Percentiles rank a stretch among this genome's conserved stretches.
Conservation (phyloP, 2,888 invertebrate species). For the Anticlea derivata region DNA sequence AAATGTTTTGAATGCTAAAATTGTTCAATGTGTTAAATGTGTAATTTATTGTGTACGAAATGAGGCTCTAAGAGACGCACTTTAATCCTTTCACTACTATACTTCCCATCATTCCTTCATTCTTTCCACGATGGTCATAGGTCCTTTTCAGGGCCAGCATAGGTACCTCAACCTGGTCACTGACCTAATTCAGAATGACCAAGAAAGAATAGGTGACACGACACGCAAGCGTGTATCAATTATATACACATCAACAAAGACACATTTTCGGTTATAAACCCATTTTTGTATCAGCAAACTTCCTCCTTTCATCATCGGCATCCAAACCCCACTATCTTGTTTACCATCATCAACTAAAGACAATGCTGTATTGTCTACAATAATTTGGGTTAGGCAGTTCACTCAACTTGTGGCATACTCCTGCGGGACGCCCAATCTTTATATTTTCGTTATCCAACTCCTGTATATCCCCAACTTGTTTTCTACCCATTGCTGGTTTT, state of each 20-base stretch:
- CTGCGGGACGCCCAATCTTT: conserved; percentile 71
- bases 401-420: conserved; percentile 73
- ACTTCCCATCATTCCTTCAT: no score
- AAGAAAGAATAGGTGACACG: no score
- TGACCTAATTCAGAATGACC: no score
- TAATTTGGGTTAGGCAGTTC: conserved; percentile 79
- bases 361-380: conserved; percentile 73
- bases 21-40: no score
- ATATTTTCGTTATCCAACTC: conserved; percentile 46
- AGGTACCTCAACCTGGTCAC: no score
- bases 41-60: no score
- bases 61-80: no score
- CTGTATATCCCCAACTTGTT: conserved; percentile 23
- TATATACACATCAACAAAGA: no score
- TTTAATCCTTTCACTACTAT: no score
- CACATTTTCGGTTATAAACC: conserved; percentile 31
- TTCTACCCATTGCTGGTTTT: conserved; percentile 46
- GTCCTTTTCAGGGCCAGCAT: no score
- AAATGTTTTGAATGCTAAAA: neutral
- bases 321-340: conserved; percentile 50
- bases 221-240: no score
- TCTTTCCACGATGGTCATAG: no score
- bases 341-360: conserved; percentile 65
- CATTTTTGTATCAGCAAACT: conserved; percentile 31
- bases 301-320: conserved; percentile 39